These are phyloP conservation scores for Sinelater perroti DNA, from an alignment of 2,888 invertebrate species.

Conservation along the genomic window DNA sequence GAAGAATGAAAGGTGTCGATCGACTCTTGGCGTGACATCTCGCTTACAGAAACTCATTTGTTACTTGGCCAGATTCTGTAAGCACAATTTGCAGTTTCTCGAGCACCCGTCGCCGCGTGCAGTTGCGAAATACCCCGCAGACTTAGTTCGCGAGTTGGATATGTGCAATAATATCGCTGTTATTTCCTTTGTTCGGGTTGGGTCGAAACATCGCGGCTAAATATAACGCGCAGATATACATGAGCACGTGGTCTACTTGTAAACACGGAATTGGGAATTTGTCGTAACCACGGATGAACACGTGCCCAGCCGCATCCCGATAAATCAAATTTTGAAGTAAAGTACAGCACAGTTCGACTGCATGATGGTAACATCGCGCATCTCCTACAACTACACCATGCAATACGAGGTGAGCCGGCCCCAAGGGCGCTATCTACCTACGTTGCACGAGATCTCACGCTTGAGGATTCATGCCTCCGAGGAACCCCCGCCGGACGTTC, in stretches of 20 bases:
- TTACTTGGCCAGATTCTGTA: no score
- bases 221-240: slow-evolving; percentile 17
- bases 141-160: no score
- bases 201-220: slow-evolving; percentile 18
- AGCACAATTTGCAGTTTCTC: no score
- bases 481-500: slow-evolving; percentile 68
- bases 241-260: slow-evolving; percentile 24
- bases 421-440: slow-evolving; percentile 59
- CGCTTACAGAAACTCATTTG: no score
- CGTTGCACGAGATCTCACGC: slow-evolving; percentile 69
- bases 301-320: slow-evolving; percentile 2
- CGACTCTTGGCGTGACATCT: no score
- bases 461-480: slow-evolving; percentile 65
- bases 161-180: slow-evolving; percentile 11
- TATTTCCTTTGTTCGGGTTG: slow-evolving; percentile 18
- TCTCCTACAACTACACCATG: slow-evolving; percentile 68
- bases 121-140: no score
- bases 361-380: slow-evolving; percentile 69
- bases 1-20: no score
- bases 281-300: slow-evolving; percentile 10
- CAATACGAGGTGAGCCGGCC: slow-evolving; percentile 69
- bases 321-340: background rate
- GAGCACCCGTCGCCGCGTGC: no score
- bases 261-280: slow-evolving; percentile 13
- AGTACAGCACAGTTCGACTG: slow-evolving; percentile 17